Evolutionary conservation across 2,797 vertebrate genomes (phyloP), one percentile per base, ranked within the genome.

Genomic region (Lepidocolaptes lacrymiger): DNA sequence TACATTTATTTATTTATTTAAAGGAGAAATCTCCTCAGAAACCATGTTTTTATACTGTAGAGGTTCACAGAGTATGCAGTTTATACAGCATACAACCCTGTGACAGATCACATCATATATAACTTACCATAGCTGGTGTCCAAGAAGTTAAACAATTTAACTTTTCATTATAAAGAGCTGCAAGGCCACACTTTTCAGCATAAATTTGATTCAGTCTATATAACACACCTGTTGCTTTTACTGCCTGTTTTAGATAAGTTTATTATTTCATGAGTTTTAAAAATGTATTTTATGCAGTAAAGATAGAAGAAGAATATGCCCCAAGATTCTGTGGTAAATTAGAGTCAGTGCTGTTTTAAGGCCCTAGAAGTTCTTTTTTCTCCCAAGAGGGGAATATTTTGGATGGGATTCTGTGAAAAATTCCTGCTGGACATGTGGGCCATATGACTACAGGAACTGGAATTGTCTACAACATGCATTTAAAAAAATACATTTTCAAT

Each of bases 401-500:
- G 49, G 89, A 87, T 74, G 13, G 14, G 54, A 64, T 66, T 87
- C 41, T 88, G 19, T 80, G 56, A 69, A 88, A 92, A 89, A 91
- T 3, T 23, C 48, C 61, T 89, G 48, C 44, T 77, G 69, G 87
- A 85, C 56, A 67, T 61, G 21, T 52, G 28, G 44, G 23, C 73
- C 73, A 63, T 91, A 85, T 88, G 81, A 82, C 46, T 85, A 34
- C 8, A 59, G 63, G 37, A 87, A 82, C 28, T 2, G 0, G 46
- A 85, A 87, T 69, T 94, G 67, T 76, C 93, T 82, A 89, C 51
- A 93, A 39, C 34, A 46, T n/a, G 41, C 68, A 74, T 91, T 96
- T 89, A 54, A 71, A 80, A 93, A 93, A 88, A 63, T 22, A 73
- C 14, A 59, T 77, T 96, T 88, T 88, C 26, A 91, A 12, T 80